Evolutionary conservation across 2,888 invertebrate genomes (phyloP), one percentile per base, ranked within the genome.

Genomic region (Platerodrilus igneus): DNA sequence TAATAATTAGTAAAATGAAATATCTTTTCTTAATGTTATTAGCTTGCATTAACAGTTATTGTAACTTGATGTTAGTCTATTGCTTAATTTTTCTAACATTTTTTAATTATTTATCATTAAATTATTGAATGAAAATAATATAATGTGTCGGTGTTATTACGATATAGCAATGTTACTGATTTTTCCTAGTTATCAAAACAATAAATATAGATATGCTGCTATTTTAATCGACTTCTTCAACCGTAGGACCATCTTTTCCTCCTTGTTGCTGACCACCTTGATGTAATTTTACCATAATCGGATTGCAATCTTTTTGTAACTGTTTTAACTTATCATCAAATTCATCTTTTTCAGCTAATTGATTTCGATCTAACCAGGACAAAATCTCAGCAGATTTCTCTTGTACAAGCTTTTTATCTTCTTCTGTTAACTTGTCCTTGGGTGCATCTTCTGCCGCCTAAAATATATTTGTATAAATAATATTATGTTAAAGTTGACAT

Each of bases 231-330:
- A 86, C 73, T 70, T 86, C 81, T 56, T 79, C 82, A 23, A 86
- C 81, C 30, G 81, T 83, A 19, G 66, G 66, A 20, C 67, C 67
- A 33, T 62, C 57, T 2, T 64, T 64, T 9, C 70, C 62, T 59
- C 37, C 57, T 50, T 26, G 68, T 51, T 25, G 62, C 53, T 38
- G 51, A 59, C 67, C 71, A 0, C 74, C 73, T 31, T 81, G 83
- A 52, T 88, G 87, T n/a, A 90, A 67, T 59, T 88, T 89, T 62
- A 85, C 77, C 81, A 92, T 90, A 25, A 86, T 73, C 0, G 90
- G 86, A 32, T 79, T 77, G 59, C 87, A 88, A 10, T 82, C 76
- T 10, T 73, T 74, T 62, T 90, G 87, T 11, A 86, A 70, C 32
- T 84, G 81, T 58, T 86, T 82, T 53, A 90, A 67, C 56, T 81